A percentile compares a stretch with the other conserved stretches of the same genome.
These are phyloP conservation scores for Alligator mississippiensis DNA, from an alignment of 2,113 vertebrate species.

Conservation along the genomic window DNA sequence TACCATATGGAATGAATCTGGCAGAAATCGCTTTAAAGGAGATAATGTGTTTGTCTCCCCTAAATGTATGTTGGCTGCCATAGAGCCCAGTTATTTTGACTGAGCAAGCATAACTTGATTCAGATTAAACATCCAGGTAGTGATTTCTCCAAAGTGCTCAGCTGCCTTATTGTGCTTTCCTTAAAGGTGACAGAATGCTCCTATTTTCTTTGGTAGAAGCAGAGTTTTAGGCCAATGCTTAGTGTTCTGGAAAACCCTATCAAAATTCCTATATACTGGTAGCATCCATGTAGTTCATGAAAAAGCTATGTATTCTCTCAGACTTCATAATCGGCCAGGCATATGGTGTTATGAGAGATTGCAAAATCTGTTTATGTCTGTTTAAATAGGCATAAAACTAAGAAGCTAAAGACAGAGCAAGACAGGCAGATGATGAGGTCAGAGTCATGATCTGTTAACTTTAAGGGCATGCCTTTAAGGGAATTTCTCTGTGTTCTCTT, in stretches of 20 bases:
- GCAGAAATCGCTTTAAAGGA: neutral
- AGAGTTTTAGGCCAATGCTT: neutral
- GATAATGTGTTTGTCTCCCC: neutral
- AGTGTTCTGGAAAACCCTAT: neutral
- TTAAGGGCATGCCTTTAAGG: neutral
- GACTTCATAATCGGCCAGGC: constrained; percentile 18
- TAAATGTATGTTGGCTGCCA: neutral
- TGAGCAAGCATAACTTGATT: neutral
- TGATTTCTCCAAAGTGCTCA: neutral
- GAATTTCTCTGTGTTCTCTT: neutral
- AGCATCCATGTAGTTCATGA: neutral
- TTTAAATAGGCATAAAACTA: constrained; percentile 7
- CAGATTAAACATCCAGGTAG: neutral
- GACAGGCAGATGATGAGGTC: neutral
- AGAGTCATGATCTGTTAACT: neutral
- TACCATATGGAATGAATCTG: neutral
- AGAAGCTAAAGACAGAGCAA: neutral
- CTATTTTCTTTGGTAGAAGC: neutral
- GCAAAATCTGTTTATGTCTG: neutral
- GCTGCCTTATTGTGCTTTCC: neutral
- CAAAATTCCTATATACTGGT: neutral
- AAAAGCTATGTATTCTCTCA: neutral
- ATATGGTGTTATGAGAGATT: neutral
- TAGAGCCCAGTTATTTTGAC: neutral
- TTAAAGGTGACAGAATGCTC: neutral